These are phyloP conservation scores for Aphelinus atriplicis DNA, from an alignment of 1,140 invertebrate species.

Conservation along the genomic window DNA sequence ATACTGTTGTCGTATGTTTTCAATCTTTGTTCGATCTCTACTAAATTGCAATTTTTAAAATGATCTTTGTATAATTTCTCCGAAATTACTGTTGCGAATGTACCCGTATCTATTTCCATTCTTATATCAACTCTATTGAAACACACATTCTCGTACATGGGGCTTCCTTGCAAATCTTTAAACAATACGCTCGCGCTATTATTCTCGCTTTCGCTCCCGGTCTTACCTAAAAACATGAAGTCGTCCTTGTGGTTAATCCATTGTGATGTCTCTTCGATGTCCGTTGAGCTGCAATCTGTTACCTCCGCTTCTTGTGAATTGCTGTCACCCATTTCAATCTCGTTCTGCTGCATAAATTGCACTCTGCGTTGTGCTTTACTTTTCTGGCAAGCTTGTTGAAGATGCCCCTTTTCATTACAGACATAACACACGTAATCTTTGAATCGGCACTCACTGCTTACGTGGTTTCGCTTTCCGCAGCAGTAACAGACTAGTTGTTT, in stretches of 20 bases:
- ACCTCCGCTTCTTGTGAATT: too few species aligned
- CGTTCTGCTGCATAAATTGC: not conserved
- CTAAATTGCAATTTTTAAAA: constrained; percentile 9
- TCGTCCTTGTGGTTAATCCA: not conserved
- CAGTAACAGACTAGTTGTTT: too few species aligned
- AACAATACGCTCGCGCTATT: not conserved
- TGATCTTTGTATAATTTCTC: constrained; percentile 19
- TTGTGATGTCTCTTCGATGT: not conserved
- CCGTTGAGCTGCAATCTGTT: not conserved
- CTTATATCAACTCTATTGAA: constrained; percentile 5
- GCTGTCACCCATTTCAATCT: not conserved
- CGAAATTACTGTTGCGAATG: constrained; percentile 17
- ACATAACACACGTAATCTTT: constrained; percentile 40
- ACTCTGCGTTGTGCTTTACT: not conserved
- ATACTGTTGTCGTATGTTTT: constrained; percentile 14
- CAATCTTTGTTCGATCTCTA: constrained; percentile 25
- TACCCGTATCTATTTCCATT: constrained; percentile 32
- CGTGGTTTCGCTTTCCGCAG: constrained; percentile 35
- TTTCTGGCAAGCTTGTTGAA: constrained; percentile 37
- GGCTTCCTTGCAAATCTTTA: not conserved
- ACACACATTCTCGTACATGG: not conserved
- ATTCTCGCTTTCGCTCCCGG: not conserved
- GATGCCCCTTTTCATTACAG: constrained; percentile 41
- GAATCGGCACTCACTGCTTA: constrained; percentile 28
- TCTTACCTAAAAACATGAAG: not conserved